phyloP scores from a whole-genome alignment of 2,888 invertebrate species.

The Pantelozetes paolii region DNA sequence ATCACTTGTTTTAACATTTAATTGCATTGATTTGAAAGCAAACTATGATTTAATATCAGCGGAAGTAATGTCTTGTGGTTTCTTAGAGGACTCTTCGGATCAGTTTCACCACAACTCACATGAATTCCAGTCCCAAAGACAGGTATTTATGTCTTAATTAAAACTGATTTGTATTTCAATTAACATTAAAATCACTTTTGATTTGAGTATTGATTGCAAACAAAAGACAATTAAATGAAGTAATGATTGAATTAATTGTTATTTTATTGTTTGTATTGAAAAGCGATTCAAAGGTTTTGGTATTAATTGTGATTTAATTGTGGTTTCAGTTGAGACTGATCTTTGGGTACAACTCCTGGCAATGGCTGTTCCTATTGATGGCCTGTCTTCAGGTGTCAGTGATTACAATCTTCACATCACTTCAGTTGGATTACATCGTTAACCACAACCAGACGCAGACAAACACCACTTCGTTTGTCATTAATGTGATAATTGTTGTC shows the following conservation, averaged over 20 bases:
- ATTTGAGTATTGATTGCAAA: neutral
- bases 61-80: slow-evolving; percentile 22
- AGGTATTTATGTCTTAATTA: neutral
- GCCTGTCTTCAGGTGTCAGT: slow-evolving; percentile 29
- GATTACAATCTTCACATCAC: slow-evolving; percentile 5
- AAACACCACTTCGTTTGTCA: slow-evolving; percentile 35
- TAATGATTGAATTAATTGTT: neutral
- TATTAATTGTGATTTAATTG: neutral
- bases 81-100: neutral
- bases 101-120: slow-evolving; percentile 2
- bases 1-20: neutral
- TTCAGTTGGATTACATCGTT: slow-evolving; percentile 31
- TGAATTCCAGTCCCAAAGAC: slow-evolving; percentile 1
- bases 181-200: neutral
- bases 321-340: slow-evolving; percentile 18
- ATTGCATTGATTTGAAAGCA: neutral
- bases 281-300: no score
- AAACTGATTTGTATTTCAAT: neutral
- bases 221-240: neutral
- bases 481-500: slow-evolving; percentile 36
- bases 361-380: slow-evolving; percentile 39
- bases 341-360: slow-evolving; percentile 39
- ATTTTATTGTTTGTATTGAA: neutral
- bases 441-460: slow-evolving; percentile 23
- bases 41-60: neutral